Conservation (phyloP, 2,113 vertebrate species). For the Indicator maculatus region DNA sequence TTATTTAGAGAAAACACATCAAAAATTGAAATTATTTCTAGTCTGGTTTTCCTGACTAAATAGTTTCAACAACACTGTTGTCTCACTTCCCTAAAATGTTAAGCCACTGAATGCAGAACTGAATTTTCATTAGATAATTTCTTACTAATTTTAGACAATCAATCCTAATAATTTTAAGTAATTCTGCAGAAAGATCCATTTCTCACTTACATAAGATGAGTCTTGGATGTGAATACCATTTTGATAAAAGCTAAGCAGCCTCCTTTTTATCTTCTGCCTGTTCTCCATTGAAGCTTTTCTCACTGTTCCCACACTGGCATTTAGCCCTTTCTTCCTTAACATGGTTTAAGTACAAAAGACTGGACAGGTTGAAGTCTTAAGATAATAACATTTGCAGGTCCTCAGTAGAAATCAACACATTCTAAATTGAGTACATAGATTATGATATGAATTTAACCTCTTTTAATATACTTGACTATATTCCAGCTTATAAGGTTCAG, state of each 20-base stretch:
- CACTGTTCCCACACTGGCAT: accelerated
- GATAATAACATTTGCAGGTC: background rate
- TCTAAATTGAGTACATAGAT: background rate
- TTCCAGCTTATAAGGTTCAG: background rate
- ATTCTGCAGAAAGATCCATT: background rate
- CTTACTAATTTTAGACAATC: background rate
- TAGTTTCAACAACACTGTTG: accelerated
- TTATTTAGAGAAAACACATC: background rate
- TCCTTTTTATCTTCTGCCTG: background rate
- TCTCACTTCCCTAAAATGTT: background rate
- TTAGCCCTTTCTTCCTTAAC: background rate
- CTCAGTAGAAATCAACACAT: background rate
- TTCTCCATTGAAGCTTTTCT: background rate
- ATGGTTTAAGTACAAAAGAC: background rate
- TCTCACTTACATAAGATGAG: background rate
- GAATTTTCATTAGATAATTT: background rate
- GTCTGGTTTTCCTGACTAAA: background rate
- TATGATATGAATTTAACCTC: background rate
- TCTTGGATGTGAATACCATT: background rate
- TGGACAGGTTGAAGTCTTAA: background rate
- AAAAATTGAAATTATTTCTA: background rate
- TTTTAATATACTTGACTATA: background rate
- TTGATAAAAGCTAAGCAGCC: background rate
- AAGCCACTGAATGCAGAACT: background rate
- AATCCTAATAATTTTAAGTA: background rate